A percentile compares a stretch with the other conserved stretches of the same genome.
These are phyloP conservation scores for Diceros bicornis DNA, from an alignment of 2,797 vertebrate genomes.

Conservation along the genomic window DNA sequence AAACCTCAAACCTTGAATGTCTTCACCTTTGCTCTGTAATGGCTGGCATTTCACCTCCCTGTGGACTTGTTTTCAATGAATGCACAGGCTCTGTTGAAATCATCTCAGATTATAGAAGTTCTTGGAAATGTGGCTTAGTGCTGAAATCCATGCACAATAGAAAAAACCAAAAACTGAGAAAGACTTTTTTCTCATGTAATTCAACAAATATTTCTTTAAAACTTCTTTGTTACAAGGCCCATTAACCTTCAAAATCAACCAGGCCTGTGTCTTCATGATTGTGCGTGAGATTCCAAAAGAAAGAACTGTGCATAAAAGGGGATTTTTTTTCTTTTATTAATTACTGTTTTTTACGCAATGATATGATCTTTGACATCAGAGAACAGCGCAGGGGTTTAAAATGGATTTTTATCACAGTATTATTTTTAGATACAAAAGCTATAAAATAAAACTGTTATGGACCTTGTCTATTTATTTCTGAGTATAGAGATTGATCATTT, in stretches of 20 bases:
- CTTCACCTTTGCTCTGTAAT: not conserved
- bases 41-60: not conserved
- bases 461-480: not conserved
- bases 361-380: not conserved
- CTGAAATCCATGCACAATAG: not conserved
- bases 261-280: not conserved
- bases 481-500: not conserved
- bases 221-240: not conserved
- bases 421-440: conserved; percentile 8
- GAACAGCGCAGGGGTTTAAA: not conserved
- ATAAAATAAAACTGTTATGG: not conserved
- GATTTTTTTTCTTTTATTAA: not conserved
- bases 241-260: not conserved
- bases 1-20: not conserved
- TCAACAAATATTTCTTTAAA: conserved; percentile 34
- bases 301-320: not conserved
- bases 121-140: not conserved
- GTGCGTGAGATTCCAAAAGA: not conserved
- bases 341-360: not conserved
- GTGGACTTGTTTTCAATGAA: not conserved
- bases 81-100: not conserved
- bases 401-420: not conserved
- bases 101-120: not conserved
- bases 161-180: not conserved
- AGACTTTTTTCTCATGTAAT: not conserved